Evolutionary conservation across 2,888 invertebrate genomes (phyloP), one percentile per base, ranked within the genome.

Genomic region (Drosophila paranaensis): DNA sequence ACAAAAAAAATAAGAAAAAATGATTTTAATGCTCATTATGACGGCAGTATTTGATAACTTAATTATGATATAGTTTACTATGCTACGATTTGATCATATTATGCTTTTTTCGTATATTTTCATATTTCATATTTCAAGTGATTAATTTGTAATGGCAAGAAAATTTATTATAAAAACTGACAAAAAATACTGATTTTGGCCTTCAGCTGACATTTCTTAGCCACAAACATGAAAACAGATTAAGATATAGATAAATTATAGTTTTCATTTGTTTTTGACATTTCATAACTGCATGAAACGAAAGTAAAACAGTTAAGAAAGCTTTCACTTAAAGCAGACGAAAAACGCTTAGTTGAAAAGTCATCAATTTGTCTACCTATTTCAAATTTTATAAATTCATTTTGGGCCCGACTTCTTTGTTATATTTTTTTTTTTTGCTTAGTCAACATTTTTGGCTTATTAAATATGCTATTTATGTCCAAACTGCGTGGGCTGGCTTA

Each of bases 381-480:
- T 45, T 6, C 0, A 20, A 33, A 60, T n/a, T 51, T 30, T 33
- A 37, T 45, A 61, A 42, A 33, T 35, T 20, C 8, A 9, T 25
- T 50, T 39, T 46, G n/a, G 20, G 25, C n/a, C 37, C 33, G 37
- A 0, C 10, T 13, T 58, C 8, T 27, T 30, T 33, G 6, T 11
- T 50, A 30, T 48, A 35, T 37, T 62, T 64, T 50, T 37, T 62
- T 64, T 50, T 20, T 20, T 65, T 55, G 63, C 37, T 56, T 57
- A 43, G 58, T 48, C 60, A 45, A 66, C 69, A 66, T 54, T 77
- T 61, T 81, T 68, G 83, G 77, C 82, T 82, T 84, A 90, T 82
- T 84, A 79, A 88, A 90, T 88, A 73, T 71, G 53, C 69, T 84
- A 86, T 84, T 88, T 88, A 90, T 70, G 81, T 58, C 51, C 57